A percentile compares a stretch with the other conserved stretches of the same genome.
These are phyloP conservation scores for Mythimna ferrago DNA, from an alignment of 2,888 invertebrate genomes.

Conservation along the genomic window DNA sequence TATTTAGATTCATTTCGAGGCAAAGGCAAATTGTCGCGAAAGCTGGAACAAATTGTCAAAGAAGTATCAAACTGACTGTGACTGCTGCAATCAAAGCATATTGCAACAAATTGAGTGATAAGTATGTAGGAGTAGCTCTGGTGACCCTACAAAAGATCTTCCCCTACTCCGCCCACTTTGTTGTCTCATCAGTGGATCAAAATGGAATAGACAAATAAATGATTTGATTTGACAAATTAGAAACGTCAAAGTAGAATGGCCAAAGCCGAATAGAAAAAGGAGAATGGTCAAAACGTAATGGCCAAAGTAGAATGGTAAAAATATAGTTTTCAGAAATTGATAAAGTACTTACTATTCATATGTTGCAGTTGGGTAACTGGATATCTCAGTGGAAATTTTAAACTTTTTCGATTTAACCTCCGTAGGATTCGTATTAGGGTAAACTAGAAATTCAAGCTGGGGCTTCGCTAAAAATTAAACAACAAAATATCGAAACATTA, in stretches of 20 bases:
- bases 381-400: not conserved
- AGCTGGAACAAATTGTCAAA: constrained; percentile 51
- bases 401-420: constrained; percentile 4
- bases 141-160: too few relatives aligned
- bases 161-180: too few relatives aligned
- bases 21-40: constrained; percentile 66
- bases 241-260: too few relatives aligned
- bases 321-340: not conserved
- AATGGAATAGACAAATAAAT: too few relatives aligned
- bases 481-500: not conserved
- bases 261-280: too few relatives aligned
- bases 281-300: too few relatives aligned
- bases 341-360: constrained; percentile 1
- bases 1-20: constrained; percentile 64
- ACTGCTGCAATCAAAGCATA: not conserved
- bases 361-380: constrained; percentile 2
- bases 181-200: not conserved
- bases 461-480: not conserved
- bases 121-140: not conserved
- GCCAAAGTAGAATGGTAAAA: not conserved
- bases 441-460: not conserved
- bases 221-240: too few relatives aligned
- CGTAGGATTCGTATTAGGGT: not conserved
- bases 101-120: not conserved
- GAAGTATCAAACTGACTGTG: not conserved